Conservation (phyloP, 2,113 vertebrate species). For the Loxodonta africana region DNA sequence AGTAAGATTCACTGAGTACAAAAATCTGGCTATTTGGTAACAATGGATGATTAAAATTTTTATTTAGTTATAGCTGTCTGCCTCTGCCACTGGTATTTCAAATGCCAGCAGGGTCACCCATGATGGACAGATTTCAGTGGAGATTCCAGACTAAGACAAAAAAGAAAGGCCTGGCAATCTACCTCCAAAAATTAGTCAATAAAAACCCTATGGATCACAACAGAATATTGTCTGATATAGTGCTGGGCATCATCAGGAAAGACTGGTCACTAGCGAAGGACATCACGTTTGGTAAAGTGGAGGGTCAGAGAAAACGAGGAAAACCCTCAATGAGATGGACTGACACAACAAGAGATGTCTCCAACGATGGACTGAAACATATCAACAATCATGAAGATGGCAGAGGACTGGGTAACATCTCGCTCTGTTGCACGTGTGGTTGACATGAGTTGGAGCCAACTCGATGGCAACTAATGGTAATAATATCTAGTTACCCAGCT, state of each 20-base stretch:
- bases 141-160: too few species aligned
- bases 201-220: too few species aligned
- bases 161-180: not conserved
- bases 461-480: not conserved
- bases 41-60: not conserved
- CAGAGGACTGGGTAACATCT: not conserved
- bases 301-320: too few species aligned
- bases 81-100: not conserved
- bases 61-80: not conserved
- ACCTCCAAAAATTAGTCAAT: too few species aligned
- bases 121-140: too few species aligned
- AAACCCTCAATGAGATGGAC: not conserved
- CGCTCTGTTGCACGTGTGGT: not conserved
- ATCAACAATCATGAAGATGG: not conserved
- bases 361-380: not conserved
- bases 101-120: too few species aligned
- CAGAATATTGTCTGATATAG: too few species aligned
- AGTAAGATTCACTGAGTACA: constrained; percentile 21
- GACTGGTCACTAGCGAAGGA: too few species aligned
- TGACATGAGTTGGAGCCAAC: not conserved
- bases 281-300: too few species aligned
- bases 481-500: not conserved
- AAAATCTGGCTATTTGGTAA: constrained; percentile 21
- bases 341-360: not conserved
- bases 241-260: too few species aligned